Conservation (phyloP, 2,888 invertebrate genomes). For the Cephus rjabovi region DNA sequence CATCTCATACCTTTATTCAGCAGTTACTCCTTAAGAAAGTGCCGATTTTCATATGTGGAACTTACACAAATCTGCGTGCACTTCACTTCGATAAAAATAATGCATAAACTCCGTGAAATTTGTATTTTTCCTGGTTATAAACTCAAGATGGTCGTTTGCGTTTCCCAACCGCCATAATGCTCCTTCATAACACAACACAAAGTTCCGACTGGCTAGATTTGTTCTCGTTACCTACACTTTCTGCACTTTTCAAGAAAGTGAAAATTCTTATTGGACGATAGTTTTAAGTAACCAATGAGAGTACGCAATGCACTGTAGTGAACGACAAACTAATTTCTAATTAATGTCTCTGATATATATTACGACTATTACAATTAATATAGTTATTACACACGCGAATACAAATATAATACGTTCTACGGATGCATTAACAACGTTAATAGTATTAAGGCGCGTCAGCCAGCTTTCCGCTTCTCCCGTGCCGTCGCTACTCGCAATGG, state of each 20-base stretch:
- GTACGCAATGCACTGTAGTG: not conserved
- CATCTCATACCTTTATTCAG: not conserved
- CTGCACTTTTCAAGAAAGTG: too few species aligned
- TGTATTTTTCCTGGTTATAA: too few species aligned
- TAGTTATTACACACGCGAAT: not conserved
- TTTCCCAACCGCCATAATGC: not conserved
- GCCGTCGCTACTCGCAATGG: not conserved
- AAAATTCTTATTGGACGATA: too few species aligned
- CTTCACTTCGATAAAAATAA: too few species aligned
- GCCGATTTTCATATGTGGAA: too few species aligned
- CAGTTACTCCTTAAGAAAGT: too few species aligned
- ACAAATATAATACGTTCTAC: not conserved
- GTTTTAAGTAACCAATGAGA: too few species aligned
- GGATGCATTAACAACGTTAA: not conserved
- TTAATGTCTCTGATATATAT: not conserved
- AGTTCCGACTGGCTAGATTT: not conserved
- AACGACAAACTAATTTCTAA: not conserved
- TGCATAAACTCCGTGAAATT: too few species aligned
- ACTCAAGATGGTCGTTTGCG: too few species aligned
- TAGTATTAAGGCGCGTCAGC: not conserved
- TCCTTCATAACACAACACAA: not conserved
- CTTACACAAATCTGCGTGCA: too few species aligned
- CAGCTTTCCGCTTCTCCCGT: not conserved
- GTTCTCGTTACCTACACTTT: too few species aligned
- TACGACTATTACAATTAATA: not conserved